Base-by-base conservation (phyloP, 2,888 invertebrate genomes). In the Drosophila nr. fundita region DNA sequence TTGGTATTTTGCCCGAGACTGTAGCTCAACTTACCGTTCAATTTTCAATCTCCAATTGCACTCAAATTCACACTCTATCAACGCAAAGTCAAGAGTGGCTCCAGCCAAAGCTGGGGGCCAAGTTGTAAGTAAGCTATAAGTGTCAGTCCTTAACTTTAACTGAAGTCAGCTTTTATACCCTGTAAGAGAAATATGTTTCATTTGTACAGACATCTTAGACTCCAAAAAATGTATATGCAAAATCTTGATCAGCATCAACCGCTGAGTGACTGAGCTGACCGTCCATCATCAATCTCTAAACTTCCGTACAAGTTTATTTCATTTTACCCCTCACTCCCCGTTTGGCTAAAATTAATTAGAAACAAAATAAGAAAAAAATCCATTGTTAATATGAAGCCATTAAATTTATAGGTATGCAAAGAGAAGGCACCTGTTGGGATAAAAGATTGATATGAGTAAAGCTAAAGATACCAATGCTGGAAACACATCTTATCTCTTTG, bases 1-100 rank as follows among this genome's bases (percentile, higher is more conserved):
- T 73, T 69, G 72, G 52, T 78, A 71, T 55, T 55, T 29, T 34
- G 55, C 24, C n/a, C 8, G 21, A 63, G 30, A 21, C 65, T 55
- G 69, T 64, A 58, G 70, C 77, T 73, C 64, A 64, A 76, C 69
- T 76, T 72, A 68, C 71, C 73, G 78, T 42, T 29, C 73, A 81
- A 67, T 78, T 74, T 84, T 63, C 74, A 84, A 73, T 81, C 87
- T 50, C 55, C 49, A 52, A 65, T 30, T 67, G 72, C 76, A 79
- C 76, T 82, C 76, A 79, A 77, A 62, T 65, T 60, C 76, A 63
- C 76, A 74, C 74, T 82, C 57, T 57, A 59, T 73, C 69, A 76
- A 62, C 63, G 52, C 57, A 42, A 59, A 45, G 66, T 66, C 78
- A 64, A 68, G 40, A 50, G 40, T 40, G 15, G 40, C 49, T 13